Conservation (phyloP, 2,113 vertebrate genomes). For the Brachyhypopomus gauderio region DNA sequence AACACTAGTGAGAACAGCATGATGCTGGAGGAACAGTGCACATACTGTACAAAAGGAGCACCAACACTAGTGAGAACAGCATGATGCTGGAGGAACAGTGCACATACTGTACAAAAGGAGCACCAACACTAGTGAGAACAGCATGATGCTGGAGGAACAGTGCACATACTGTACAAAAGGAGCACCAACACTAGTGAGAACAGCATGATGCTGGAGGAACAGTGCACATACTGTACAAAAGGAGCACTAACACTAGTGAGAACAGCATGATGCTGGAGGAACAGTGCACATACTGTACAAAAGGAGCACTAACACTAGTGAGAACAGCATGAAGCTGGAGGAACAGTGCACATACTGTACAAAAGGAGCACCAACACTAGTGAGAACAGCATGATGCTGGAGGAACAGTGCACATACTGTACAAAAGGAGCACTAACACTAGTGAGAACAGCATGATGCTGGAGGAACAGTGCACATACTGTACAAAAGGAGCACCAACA, state of each 20-base stretch:
- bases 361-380: no score
- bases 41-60: slow-evolving; percentile 15
- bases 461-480: slow-evolving; percentile 19
- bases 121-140: slow-evolving; percentile 5
- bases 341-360: slow-evolving; percentile 29
- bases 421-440: no score
- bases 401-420: slow-evolving; percentile 24
- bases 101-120: slow-evolving; percentile 18
- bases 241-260: no score
- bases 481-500: neutral
- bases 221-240: slow-evolving; percentile 21
- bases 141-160: slow-evolving; percentile 4
- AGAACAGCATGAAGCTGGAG: neutral
- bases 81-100: slow-evolving; percentile 9
- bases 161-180: slow-evolving; percentile 22
- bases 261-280: neutral
- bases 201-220: slow-evolving; percentile 3
- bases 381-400: neutral
- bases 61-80: slow-evolving; percentile 6
- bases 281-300: slow-evolving; percentile 24
- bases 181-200: no score
- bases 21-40: slow-evolving; percentile 13
- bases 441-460: slow-evolving; percentile 2
- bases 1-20: slow-evolving; percentile 7
- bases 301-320: no score